phyloP scores from a whole-genome alignment of 2,113 vertebrate species.

The Condylura cristata region DNA sequence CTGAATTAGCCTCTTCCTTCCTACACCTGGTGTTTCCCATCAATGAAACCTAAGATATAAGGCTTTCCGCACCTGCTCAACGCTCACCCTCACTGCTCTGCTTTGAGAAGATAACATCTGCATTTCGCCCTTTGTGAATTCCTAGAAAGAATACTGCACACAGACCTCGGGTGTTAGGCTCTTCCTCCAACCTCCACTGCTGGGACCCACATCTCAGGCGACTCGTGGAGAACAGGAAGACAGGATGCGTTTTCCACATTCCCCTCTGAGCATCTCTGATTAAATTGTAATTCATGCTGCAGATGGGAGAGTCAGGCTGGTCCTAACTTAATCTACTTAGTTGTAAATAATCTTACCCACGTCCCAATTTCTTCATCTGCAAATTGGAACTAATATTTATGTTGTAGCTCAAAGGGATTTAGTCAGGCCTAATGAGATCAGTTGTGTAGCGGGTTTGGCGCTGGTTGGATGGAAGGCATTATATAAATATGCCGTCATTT shows the following conservation, averaged over 20 bases:
- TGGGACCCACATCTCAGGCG: neutral
- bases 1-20: neutral
- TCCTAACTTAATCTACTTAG: constrained; percentile 54
- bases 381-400: constrained; percentile 76
- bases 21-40: neutral
- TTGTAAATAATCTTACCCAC: constrained; percentile 14
- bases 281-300: neutral
- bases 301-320: neutral
- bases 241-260: neutral
- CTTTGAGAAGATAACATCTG: neutral
- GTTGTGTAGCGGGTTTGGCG: constrained; percentile 54
- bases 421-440: constrained; percentile 76
- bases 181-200: neutral
- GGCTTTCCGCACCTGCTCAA: neutral
- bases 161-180: neutral
- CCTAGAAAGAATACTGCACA: neutral
- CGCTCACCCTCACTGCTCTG: neutral
- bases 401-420: constrained; percentile 68
- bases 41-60: neutral
- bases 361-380: constrained; percentile 60
- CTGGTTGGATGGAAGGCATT: constrained; percentile 69
- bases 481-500: constrained; percentile 79
- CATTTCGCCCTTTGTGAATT: neutral
- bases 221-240: neutral
- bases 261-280: neutral